A percentile compares a stretch with the other conserved stretches of the same genome.
Evolutionary conservation across 2,113 vertebrate genomes (phyloP).

Genomic region (Campylomormyrus tamandua): DNA sequence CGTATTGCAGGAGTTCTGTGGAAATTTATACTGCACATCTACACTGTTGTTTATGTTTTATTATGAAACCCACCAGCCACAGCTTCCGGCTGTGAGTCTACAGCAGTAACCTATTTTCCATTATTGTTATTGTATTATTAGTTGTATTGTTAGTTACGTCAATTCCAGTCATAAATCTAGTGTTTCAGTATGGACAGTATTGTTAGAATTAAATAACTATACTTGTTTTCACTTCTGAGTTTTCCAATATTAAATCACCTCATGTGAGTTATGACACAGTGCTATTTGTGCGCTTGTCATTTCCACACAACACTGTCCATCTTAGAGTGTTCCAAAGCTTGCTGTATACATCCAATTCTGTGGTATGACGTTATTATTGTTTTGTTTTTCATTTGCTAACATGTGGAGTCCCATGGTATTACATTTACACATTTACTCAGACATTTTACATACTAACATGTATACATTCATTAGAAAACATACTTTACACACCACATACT

Average conservation of each 20-base stretch:
- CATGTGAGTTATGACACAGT: background rate
- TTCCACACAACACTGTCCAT: background rate
- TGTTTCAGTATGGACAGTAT: background rate
- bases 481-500: too few relatives aligned
- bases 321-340: background rate
- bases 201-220: background rate
- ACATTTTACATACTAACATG: too few relatives aligned
- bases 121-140: background rate
- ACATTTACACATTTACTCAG: too few relatives aligned
- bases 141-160: background rate
- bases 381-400: too few relatives aligned
- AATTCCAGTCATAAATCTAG: background rate
- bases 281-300: background rate
- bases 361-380: too few relatives aligned
- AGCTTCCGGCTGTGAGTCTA: background rate
- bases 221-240: background rate
- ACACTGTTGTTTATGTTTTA: background rate
- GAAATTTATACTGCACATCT: background rate
- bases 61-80: background rate
- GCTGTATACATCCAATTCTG: background rate
- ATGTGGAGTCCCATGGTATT: too few relatives aligned
- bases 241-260: background rate
- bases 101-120: background rate
- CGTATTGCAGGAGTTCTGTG: background rate
- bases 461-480: too few relatives aligned